phyloP scores from a whole-genome alignment of 2,113 vertebrate genomes.

The Hippocampus zosterae region DNA sequence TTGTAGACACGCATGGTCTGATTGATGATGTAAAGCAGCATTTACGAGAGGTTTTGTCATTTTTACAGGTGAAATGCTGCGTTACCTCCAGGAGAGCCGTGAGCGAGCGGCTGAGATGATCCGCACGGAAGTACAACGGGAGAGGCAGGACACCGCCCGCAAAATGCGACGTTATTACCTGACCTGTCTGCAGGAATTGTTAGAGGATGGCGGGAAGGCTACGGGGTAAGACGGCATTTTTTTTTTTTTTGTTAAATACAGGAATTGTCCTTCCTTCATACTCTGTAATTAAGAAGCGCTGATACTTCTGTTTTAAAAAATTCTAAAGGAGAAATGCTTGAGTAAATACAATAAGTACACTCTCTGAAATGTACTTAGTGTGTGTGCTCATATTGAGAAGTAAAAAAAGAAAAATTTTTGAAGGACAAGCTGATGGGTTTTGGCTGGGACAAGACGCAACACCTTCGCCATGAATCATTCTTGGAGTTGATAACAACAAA shows the following conservation, averaged over 20 bases:
- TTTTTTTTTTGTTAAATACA: conserved; percentile 18
- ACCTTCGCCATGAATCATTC: too few species aligned
- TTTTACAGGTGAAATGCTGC: conserved; percentile 85
- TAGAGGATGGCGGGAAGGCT: conserved; percentile 79
- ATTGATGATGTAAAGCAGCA: too few species aligned
- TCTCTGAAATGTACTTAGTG: too few species aligned
- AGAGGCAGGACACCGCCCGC: conserved; percentile 85
- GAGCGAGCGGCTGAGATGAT: conserved; percentile 86
- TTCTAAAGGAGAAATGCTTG: too few species aligned
- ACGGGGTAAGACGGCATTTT: conserved; percentile 70
- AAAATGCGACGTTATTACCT: conserved; percentile 90
- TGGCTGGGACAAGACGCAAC: too few species aligned
- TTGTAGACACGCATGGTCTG: too few species aligned
- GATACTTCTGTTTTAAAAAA: too few species aligned
- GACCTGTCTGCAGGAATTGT: conserved; percentile 87
- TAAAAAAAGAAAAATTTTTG: too few species aligned
- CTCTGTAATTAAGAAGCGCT: not conserved
- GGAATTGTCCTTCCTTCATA: not conserved
- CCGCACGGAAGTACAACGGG: conserved; percentile 79
- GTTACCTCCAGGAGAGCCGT: conserved; percentile 88
- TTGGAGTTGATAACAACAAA: too few species aligned
- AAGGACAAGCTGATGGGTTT: too few species aligned
- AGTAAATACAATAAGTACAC: too few species aligned
- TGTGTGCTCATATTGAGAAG: too few species aligned
- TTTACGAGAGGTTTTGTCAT: not conserved